Evolutionary conservation across 2,113 vertebrate species (phyloP), one percentile per base, ranked within the genome.

Genomic region (Rhadina sibilatrix): DNA sequence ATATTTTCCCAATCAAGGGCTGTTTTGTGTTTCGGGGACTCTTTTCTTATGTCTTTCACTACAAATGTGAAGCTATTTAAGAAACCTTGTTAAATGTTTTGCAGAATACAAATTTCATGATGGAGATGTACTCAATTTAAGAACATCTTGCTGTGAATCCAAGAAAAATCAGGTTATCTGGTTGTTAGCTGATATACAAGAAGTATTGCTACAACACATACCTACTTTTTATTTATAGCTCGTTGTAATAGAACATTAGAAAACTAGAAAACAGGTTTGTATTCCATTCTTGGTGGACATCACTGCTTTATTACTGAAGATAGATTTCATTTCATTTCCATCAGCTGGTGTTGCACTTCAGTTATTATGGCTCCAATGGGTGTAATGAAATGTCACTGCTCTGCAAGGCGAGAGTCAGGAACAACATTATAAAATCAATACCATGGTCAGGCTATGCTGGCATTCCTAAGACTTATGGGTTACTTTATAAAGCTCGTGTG

Each of bases 341-440:
- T 95, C 92, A 95, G 93, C 96, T 97, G 64, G 85, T 80, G 83
- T 15, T 95, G 85, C 87, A 96, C 92, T 95, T 87, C 93, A 90
- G 90, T 97, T 98, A 97, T 97, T 98, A 98, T 95, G 82, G 97
- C 96, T 98, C 96, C 97, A 97, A 61, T 44, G 97, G 93, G 96
- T 96, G 60, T 95, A 98, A 98, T 98, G 96, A 98, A 98, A 98
- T 98, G 97, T 97, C 96, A 98, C 96, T 98, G 93, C 94, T 95
- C 77, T 87, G 95, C 97, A 96, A 89, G 74, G 89, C 77, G 56
- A 90, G 84, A 97, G 96, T 96, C 96, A 90, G 96, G 44, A 95
- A 87, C 53, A 94, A 74, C 83, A 90, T 94, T 93, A 83, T 60
- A 96, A 97, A 97, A 97, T 98, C 96, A 94, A 97, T 97, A 96